These are phyloP conservation scores for Halocynthia roretzi DNA, from an alignment of 23 tunicate species.

Conservation along the genomic window DNA sequence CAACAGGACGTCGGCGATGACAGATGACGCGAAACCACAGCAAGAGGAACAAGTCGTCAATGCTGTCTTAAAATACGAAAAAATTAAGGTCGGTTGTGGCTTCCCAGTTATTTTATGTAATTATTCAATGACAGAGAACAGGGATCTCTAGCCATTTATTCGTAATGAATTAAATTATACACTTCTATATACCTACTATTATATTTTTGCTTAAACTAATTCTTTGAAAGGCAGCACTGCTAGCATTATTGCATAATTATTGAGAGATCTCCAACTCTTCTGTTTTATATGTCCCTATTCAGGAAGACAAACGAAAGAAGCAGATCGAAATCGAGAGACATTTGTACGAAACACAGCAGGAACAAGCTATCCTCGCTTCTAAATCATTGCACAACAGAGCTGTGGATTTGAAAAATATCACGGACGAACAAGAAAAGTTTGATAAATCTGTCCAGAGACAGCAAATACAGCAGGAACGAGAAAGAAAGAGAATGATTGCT, in stretches of 20 bases:
- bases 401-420: conserved; percentile 21
- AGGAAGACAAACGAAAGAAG: conserved; percentile 45
- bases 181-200: no score
- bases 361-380: conserved; percentile 32
- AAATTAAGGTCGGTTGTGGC: conserved; percentile 14
- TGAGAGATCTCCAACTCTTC: not conserved
- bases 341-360: conserved; percentile 39
- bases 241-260: no score
- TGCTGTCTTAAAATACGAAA: conserved; percentile 7
- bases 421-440: conserved; percentile 38
- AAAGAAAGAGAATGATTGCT: conserved; percentile 50
- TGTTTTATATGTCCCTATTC: not conserved
- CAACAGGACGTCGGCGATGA: not conserved
- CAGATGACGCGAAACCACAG: not conserved
- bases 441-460: conserved; percentile 58
- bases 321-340: conserved; percentile 49
- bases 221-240: no score
- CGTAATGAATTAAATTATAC: no score
- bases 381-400: conserved; percentile 27
- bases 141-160: no score
- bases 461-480: conserved; percentile 59
- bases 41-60: conserved; percentile 2
- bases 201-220: no score
- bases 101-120: not conserved
- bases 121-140: not conserved